Evolutionary conservation across 2,113 vertebrate genomes (phyloP), one percentile per base, ranked within the genome.

Genomic region (Stictonetta naevosa): DNA sequence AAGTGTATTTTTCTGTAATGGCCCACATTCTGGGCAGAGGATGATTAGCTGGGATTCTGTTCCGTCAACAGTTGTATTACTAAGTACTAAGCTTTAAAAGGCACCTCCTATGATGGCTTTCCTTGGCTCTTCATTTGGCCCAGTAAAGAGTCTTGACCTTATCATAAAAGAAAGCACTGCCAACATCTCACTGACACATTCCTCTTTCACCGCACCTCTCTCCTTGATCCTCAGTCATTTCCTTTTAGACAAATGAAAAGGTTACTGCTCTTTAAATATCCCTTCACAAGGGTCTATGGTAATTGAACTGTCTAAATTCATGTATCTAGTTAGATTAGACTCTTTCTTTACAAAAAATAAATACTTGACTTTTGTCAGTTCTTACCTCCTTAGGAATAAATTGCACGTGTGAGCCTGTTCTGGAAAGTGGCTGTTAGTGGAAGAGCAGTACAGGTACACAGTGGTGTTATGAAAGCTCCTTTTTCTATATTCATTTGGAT

Each of bases 231-330:
- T 92, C 79, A 78, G 80, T 93, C 40, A 80, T 78, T 93, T 94
- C 62, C 76, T 11, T 88, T 91, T 42, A 74, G 80, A 66, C 76
- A 89, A 76, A 86, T 91, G 74, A 72, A 93, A 94, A 95, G 53
- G 59, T 87, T 94, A 86, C 26, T 86, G 53, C 25, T 87, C 62
- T 87, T 83, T 74, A 95, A 92, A 76, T 94, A 74, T 66, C 48
- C 25, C 55, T 93, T 95, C 69, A 75, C 44, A 74, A 91, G 62
- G 67, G 59, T 79, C 92, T 89, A 3, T 74, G 82, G 82, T 96
- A 95, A 97, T 85, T 89, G 78, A 91, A 88, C 87, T 92, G 71
- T 83, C 92, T 86, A 69, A 95, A 89, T 93, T 93, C n/a, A 84
- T 72, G 20, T 94, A 53, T 90, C 75, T 91, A 76, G 62, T 86